These are phyloP conservation scores for Trileptium ribeirensis DNA, from an alignment of 2,888 invertebrate genomes.

Conservation along the genomic window DNA sequence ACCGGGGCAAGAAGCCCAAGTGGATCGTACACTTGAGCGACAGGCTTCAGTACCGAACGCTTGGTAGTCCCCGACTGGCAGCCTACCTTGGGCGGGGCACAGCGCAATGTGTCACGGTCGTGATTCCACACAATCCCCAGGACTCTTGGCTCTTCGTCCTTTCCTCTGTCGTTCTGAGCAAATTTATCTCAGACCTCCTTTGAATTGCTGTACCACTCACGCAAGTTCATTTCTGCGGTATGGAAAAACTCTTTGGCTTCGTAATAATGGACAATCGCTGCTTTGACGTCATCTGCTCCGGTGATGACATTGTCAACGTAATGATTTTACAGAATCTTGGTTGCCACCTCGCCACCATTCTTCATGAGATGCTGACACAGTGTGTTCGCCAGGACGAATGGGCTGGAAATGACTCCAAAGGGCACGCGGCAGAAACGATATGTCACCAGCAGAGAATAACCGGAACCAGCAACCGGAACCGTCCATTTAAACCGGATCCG, in stretches of 20 bases:
- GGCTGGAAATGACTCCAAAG: constrained; percentile 2
- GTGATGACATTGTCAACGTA: constrained; percentile 11
- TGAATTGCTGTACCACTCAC: constrained; percentile 11
- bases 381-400: not conserved
- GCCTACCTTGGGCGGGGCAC: too few relatives aligned
- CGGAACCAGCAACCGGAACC: constrained; percentile 26
- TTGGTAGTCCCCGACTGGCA: not conserved
- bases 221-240: not conserved
- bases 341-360: not conserved
- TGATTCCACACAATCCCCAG: not conserved
- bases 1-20: not conserved
- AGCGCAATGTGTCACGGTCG: not conserved
- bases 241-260: not conserved
- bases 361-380: not conserved
- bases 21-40: not conserved
- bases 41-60: not conserved
- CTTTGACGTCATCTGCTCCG: not conserved
- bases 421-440: constrained; percentile 14
- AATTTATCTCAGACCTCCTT: not conserved
- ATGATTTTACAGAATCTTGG: not conserved
- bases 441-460: not conserved
- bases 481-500: constrained; percentile 21
- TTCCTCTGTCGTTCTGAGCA: not conserved
- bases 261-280: not conserved
- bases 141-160: not conserved